These are phyloP conservation scores for Mormyrus proboscirostris DNA, from an alignment of 2,797 vertebrate species.

Conservation along the genomic window DNA sequence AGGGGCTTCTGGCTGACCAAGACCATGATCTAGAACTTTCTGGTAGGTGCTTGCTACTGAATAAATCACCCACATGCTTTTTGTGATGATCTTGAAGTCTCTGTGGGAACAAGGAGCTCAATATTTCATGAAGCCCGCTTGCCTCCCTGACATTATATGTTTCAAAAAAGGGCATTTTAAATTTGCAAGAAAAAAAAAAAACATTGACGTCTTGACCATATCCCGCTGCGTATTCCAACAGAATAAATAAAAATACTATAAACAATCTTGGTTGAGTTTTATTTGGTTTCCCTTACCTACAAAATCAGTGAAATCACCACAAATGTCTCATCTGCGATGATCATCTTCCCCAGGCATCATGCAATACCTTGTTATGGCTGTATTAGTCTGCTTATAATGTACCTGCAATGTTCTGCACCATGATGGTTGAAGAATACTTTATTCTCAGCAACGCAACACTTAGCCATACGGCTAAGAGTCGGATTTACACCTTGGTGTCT, in stretches of 20 bases:
- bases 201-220: neutral
- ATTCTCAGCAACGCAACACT: neutral
- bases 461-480: neutral
- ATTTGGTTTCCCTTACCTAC: neutral
- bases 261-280: neutral
- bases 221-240: neutral
- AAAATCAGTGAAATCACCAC: neutral
- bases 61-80: neutral
- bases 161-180: neutral
- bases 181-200: neutral
- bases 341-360: neutral
- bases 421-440: neutral
- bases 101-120: neutral
- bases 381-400: neutral
- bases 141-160: neutral
- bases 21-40: neutral
- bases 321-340: neutral
- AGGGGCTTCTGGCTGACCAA: neutral
- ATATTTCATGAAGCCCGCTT: conserved; percentile 15
- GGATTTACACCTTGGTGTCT: neutral
- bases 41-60: neutral
- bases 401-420: neutral
- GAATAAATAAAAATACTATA: neutral
- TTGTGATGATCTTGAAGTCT: neutral
- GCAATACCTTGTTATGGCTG: neutral